Conservation (phyloP, 2,113 vertebrate species). For the Nematolebias whitei region DNA sequence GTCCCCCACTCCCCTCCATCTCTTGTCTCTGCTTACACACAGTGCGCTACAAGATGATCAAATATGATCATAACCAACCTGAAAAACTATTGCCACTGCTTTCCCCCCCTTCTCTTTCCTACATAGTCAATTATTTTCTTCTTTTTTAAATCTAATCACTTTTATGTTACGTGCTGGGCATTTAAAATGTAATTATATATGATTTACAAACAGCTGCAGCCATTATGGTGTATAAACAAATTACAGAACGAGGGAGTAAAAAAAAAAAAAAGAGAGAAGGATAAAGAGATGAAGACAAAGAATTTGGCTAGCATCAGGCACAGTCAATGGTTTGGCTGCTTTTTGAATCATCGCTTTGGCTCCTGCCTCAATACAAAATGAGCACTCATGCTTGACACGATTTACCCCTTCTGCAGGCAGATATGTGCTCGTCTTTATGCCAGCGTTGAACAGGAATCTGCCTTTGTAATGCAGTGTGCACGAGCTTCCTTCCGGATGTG, state of each 20-base stretch:
- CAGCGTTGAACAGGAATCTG: constrained; percentile 48
- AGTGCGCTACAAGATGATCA: constrained; percentile 36
- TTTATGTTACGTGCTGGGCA: constrained; percentile 49
- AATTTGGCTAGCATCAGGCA: constrained; percentile 47
- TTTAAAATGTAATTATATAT: constrained; percentile 74
- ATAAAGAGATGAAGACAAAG: constrained; percentile 54
- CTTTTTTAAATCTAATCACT: constrained; percentile 52
- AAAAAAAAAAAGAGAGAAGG: constrained; percentile 36
- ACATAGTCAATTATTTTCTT: constrained; percentile 34
- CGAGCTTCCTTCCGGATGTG: constrained; percentile 30
- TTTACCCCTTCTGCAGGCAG: constrained; percentile 53
- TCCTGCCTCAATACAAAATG: constrained; percentile 49
- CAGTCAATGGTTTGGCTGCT: constrained; percentile 55
- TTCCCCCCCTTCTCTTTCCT: neutral
- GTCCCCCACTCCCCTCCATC: neutral
- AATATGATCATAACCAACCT: constrained; percentile 62
- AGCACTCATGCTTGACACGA: constrained; percentile 38
- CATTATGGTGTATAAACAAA: constrained; percentile 70
- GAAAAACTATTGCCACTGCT: constrained; percentile 32
- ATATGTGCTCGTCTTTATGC: constrained; percentile 56
- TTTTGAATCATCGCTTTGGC: constrained; percentile 63
- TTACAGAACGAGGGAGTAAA: constrained; percentile 44
- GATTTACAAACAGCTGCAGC: constrained; percentile 77
- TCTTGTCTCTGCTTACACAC: constrained; percentile 41
- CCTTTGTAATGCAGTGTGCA: constrained; percentile 37